Evolutionary conservation across 2,888 invertebrate species (phyloP).

Genomic region (Cosmia pyralina): DNA sequence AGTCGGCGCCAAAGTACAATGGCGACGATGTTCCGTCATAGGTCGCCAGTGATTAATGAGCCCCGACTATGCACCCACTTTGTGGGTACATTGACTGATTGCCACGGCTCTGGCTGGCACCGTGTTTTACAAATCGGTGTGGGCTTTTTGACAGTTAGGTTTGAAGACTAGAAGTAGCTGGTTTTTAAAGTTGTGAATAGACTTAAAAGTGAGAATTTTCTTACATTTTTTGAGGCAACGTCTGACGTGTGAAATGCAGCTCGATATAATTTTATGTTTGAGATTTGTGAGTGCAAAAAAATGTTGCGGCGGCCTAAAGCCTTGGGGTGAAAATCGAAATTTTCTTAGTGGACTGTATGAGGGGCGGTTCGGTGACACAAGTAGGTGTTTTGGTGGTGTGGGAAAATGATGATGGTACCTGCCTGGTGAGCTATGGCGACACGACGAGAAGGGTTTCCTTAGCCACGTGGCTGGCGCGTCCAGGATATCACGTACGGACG

Average conservation of each 20-base stretch:
- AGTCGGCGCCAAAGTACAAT: conserved; percentile 71
- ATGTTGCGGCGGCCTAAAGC: too few relatives aligned
- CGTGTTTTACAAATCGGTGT: conserved; percentile 52
- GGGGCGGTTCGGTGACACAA: too few relatives aligned
- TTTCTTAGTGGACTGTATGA: too few relatives aligned
- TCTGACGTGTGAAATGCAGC: not conserved
- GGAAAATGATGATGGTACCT: too few relatives aligned
- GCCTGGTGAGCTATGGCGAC: too few relatives aligned
- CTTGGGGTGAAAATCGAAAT: too few relatives aligned
- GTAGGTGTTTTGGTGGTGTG: too few relatives aligned
- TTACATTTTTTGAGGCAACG: not conserved
- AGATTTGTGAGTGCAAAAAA: not conserved
- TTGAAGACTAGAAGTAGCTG: not conserved
- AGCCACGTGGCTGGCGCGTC: too few relatives aligned
- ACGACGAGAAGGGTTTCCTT: too few relatives aligned
- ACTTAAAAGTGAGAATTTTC: not conserved
- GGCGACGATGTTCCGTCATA: conserved; percentile 73
- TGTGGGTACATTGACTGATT: conserved; percentile 58
- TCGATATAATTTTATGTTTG: not conserved
- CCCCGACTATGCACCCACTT: conserved; percentile 54
- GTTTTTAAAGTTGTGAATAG: not conserved
- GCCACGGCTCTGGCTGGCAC: conserved; percentile 39
- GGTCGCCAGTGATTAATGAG: conserved; percentile 75
- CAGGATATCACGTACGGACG: too few relatives aligned
- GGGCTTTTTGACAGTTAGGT: conserved; percentile 31